phyloP scores from a whole-genome alignment of 2,113 vertebrate species.

The Python bivittatus region DNA sequence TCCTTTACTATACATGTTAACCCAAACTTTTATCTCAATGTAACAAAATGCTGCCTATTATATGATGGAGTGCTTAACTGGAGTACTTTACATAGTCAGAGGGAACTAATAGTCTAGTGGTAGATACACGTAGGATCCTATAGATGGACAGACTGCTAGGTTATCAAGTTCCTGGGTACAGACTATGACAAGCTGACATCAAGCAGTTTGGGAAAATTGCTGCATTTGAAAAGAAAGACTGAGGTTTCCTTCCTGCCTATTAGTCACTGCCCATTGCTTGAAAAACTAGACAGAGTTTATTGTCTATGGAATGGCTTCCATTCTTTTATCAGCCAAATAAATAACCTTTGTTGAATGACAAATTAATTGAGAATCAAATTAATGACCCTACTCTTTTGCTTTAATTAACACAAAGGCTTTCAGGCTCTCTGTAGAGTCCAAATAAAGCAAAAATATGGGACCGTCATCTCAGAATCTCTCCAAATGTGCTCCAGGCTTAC shows the following conservation, averaged over 20 bases:
- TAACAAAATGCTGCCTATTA: background rate
- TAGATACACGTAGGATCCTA: background rate
- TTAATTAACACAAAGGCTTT: conserved; percentile 43
- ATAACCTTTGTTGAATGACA: conserved; percentile 47
- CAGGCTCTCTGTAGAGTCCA: conserved; percentile 27
- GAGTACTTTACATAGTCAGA: background rate
- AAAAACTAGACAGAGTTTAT: background rate
- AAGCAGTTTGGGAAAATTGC: background rate
- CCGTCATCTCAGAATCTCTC: conserved; percentile 35
- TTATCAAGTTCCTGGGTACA: background rate
- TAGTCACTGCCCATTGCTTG: conserved; percentile 30
- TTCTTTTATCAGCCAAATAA: conserved; percentile 46
- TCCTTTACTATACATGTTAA: background rate
- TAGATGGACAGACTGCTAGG: background rate
- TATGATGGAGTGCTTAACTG: background rate
- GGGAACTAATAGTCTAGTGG: background rate
- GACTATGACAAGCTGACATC: background rate
- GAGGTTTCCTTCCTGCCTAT: conserved; percentile 15
- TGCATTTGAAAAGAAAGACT: background rate
- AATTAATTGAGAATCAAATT: conserved; percentile 52
- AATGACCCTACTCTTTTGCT: conserved; percentile 53
- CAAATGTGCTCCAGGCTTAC: conserved; percentile 44
- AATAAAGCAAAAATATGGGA: conserved; percentile 29
- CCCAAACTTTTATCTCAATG: background rate
- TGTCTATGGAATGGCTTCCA: conserved; percentile 19